These are phyloP conservation scores for Pangasius krempfi DNA, from an alignment of 2,797 vertebrate species.

Conservation along the genomic window DNA sequence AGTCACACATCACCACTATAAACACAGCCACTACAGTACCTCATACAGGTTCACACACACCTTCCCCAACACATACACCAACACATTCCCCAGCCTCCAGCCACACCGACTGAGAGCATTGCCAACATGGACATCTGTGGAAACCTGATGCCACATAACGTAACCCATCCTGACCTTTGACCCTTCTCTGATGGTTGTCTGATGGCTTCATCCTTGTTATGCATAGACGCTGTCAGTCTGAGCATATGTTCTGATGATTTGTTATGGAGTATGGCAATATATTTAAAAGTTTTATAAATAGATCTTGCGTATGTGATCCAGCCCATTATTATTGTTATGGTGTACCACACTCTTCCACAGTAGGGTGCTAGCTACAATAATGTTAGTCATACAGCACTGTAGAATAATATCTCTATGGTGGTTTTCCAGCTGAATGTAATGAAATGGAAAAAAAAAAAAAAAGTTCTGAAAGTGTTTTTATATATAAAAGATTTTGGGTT, in stretches of 20 bases:
- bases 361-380: background rate
- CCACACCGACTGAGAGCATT: constrained; percentile 32
- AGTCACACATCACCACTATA: constrained; percentile 57
- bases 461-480: constrained; percentile 27
- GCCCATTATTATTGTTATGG: background rate
- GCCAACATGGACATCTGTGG: constrained; percentile 7
- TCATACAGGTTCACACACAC: constrained; percentile 18
- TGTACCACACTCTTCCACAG: background rate
- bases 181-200: background rate
- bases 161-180: constrained; percentile 11
- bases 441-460: background rate
- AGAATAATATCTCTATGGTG: background rate
- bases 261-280: background rate
- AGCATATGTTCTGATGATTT: background rate
- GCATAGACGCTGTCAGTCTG: background rate
- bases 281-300: background rate
- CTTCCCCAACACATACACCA: background rate
- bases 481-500: constrained; percentile 24
- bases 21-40: constrained; percentile 35
- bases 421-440: constrained; percentile 19
- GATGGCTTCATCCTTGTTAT: background rate
- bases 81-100: background rate
- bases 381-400: background rate
- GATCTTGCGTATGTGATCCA: background rate
- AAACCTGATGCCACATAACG: constrained; percentile 14